Percentiles rank a stretch among this genome's conserved stretches.
phyloP scores from a whole-genome alignment of 2,888 invertebrate genomes.

The Luffia ferchaultella region DNA sequence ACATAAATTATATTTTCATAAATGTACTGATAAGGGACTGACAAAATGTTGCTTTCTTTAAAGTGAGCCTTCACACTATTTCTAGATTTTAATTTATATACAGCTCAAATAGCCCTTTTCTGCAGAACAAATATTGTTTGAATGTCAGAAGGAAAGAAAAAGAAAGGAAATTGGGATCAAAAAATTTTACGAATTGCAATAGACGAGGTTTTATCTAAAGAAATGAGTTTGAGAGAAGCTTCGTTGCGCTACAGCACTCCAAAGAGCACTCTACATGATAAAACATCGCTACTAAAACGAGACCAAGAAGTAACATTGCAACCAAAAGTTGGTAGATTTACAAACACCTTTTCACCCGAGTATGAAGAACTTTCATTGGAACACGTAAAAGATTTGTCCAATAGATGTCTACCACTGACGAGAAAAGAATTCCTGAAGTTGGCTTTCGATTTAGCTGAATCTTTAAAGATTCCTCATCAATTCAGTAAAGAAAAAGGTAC shows the following conservation, averaged over 20 bases:
- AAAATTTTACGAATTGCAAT: conserved; percentile 6
- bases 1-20: no score
- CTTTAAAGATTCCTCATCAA: conserved; percentile 11
- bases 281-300: conserved; percentile 4
- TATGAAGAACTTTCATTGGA: conserved; percentile 13
- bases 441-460: conserved; percentile 9
- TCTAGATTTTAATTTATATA: no score
- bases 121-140: no score
- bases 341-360: conserved; percentile 12
- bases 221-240: conserved; percentile 7
- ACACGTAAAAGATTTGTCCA: conserved; percentile 12
- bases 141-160: conserved; percentile 6
- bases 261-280: conserved; percentile 9
- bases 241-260: conserved; percentile 4
- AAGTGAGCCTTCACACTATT: no score
- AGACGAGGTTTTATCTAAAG: conserved; percentile 6
- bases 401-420: conserved; percentile 13
- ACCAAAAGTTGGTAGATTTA: conserved; percentile 10
- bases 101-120: no score
- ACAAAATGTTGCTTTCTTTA: no score
- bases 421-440: conserved; percentile 12
- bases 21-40: no score
- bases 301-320: conserved; percentile 8
- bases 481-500: conserved; percentile 8
- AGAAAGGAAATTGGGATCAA: conserved; percentile 7